Conservation (phyloP, 2,797 vertebrate genomes). For the Nasua narica region DNA sequence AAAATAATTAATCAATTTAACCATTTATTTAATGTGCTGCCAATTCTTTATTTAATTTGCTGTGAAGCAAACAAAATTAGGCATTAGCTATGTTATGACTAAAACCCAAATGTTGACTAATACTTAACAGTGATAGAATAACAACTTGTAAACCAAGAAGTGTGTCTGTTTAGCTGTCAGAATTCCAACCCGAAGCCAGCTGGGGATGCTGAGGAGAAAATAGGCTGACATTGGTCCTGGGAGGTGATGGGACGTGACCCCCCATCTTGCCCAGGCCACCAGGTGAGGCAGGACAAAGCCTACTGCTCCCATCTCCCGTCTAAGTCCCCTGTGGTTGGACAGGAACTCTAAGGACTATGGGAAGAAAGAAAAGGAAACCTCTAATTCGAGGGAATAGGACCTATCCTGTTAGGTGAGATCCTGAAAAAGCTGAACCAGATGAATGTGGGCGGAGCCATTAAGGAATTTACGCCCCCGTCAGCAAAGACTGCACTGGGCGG, state of each 20-base stretch:
- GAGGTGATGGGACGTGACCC: background rate
- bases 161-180: background rate
- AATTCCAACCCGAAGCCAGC: background rate
- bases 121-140: conserved; percentile 47
- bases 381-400: background rate
- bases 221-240: background rate
- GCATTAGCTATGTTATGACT: conserved; percentile 53
- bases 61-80: conserved; percentile 51
- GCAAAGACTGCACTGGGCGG: background rate
- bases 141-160: conserved; percentile 34
- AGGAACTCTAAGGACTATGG: background rate
- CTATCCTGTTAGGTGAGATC: background rate
- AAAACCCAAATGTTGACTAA: conserved; percentile 58
- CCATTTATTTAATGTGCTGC: conserved; percentile 49
- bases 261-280: no score
- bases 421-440: background rate
- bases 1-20: conserved; percentile 33
- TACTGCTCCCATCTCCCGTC: background rate
- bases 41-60: conserved; percentile 56
- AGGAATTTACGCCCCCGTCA: background rate
- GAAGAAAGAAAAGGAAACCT: background rate
- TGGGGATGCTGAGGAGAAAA: background rate
- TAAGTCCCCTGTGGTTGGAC: background rate
- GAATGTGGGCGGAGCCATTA: accelerated
- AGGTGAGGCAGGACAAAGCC: background rate